Percentiles rank a stretch among this genome's conserved stretches.
Evolutionary conservation across 1,140 invertebrate genomes (phyloP).

Genomic region (Aporrectodea caliginosa): DNA sequence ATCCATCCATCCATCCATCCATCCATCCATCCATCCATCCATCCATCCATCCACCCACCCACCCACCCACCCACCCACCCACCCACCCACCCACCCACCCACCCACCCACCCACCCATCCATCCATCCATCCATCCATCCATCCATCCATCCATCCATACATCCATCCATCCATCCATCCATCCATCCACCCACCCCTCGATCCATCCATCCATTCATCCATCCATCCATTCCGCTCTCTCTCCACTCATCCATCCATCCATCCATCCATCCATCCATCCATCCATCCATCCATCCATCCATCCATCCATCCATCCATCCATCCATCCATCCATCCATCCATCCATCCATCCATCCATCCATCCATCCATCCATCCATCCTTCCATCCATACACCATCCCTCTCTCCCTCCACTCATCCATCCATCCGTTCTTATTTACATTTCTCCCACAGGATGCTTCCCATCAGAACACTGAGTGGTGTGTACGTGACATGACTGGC

Average conservation of each 20-base stretch:
- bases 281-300: slow-evolving; percentile 10
- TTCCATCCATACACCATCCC: not conserved
- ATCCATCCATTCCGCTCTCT: too few species aligned
- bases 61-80: not conserved
- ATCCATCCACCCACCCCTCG: too few species aligned
- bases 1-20: slow-evolving; percentile 16
- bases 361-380: slow-evolving; percentile 10
- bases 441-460: too few species aligned
- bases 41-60: too few species aligned
- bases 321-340: slow-evolving; percentile 16
- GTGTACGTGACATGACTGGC: too few species aligned
- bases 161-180: too few species aligned
- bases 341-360: slow-evolving; percentile 16
- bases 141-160: too few species aligned
- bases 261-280: slow-evolving; percentile 16
- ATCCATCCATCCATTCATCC: too few species aligned
- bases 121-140: too few species aligned
- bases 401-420: not conserved
- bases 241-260: too few species aligned
- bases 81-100: not conserved
- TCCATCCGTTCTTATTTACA: slow-evolving; percentile 5
- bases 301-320: slow-evolving; percentile 12
- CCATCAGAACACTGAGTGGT: too few species aligned
- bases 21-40: slow-evolving; percentile 16
- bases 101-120: not conserved